phyloP scores from a whole-genome alignment of 1,140 invertebrate species.

The Drosophila obscura region DNA sequence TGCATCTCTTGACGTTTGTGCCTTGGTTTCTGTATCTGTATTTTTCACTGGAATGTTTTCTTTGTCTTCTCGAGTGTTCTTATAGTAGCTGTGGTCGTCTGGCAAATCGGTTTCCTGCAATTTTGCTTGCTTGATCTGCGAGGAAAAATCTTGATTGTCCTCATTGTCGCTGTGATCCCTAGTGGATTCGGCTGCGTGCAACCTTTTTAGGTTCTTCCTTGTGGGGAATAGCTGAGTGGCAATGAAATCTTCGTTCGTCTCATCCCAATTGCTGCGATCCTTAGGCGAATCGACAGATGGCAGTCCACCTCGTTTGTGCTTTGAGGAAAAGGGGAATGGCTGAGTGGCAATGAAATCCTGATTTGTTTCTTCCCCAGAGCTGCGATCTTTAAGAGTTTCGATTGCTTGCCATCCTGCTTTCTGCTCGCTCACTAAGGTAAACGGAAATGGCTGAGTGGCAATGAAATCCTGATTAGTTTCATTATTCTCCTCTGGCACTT shows the following conservation, averaged over 20 bases:
- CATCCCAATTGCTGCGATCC: neutral
- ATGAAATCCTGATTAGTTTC: slow-evolving; percentile 29
- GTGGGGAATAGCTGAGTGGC: slow-evolving; percentile 16
- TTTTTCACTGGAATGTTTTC: slow-evolving; percentile 16
- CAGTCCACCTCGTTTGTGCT: too few species aligned
- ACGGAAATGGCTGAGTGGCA: slow-evolving; percentile 45
- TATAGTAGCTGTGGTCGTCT: neutral
- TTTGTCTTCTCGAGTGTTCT: slow-evolving; percentile 7
- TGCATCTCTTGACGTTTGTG: neutral
- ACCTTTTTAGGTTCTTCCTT: neutral
- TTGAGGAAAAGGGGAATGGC: neutral
- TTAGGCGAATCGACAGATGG: neutral
- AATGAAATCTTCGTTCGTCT: neutral
- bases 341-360: slow-evolving; percentile 37
- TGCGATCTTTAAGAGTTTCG: neutral
- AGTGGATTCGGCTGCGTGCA: slow-evolving; percentile 1
- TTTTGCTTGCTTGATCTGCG: neutral
- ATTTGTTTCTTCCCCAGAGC: neutral
- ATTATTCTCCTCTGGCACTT: neutral
- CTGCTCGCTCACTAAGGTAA: too few species aligned
- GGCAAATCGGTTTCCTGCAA: neutral
- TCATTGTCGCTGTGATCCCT: neutral
- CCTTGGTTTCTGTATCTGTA: neutral
- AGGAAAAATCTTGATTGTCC: slow-evolving; percentile 3
- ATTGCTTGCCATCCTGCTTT: neutral